Base-by-base conservation (phyloP, 2,888 invertebrate genomes). In the Oxystoma pomonae region DNA sequence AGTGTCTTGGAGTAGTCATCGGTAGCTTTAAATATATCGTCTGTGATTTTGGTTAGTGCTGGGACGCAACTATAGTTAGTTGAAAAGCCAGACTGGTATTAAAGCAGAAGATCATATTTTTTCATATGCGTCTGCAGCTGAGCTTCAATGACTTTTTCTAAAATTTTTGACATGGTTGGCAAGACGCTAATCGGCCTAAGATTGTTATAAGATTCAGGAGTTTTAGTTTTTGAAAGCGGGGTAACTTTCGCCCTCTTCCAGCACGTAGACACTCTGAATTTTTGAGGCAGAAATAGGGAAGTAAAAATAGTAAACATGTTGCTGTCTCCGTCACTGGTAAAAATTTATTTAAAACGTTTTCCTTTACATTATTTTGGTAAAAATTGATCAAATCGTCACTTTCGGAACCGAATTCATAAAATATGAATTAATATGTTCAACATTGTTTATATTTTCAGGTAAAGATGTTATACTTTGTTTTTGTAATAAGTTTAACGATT, bases 271-370 rank as follows among this genome's bases (percentile, higher is more conserved):
- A 63, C 59, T 16, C 57, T 58, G 52, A 61, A 64, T 20, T 60
- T 61, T 53, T 53, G 51, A 60, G 56, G 50, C 57, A 59, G 59
- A 56, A 60, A 63, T 60, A 60, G 56, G 63, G 63, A 16, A 63
- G 55, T 22, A 63, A 53, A 60, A 59, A 60, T 20, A 57, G 60
- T 56, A 60, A 16, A 53, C 63, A 63, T 61, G n/a, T 57, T 35
- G n/a, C 52, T 35, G 16, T 58, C 50, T 19, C 20, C 16, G 17
- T 57, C 61, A 57, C 55, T 55, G 59, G 53, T 9, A 3, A 5
- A 17, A 53, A 19, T 5, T 9, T 16, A 53, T 16, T 53, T 53
- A 16, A 53, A n/a, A 53, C n/a, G 53, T 17, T 53, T 9, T 53
- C 53, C n/a, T 53, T 53, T 53, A 53, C 7, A 16, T 19, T 19